Percentiles rank a stretch among this genome's conserved stretches.
These are phyloP conservation scores for Brenthis ino DNA, from an alignment of 2,888 invertebrate species.

Conservation along the genomic window DNA sequence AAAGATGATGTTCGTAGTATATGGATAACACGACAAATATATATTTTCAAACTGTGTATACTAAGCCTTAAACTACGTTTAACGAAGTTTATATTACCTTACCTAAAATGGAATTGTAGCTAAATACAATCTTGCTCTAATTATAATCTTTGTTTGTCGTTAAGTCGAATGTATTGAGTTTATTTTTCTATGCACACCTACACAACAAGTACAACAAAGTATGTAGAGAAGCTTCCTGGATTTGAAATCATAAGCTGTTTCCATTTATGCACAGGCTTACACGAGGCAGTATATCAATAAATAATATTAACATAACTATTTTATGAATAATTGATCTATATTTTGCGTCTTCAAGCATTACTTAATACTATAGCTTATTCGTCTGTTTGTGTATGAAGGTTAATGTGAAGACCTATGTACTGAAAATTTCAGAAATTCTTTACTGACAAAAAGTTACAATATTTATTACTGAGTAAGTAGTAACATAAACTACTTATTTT, in stretches of 20 bases:
- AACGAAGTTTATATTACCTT: constrained; percentile 6
- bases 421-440: too few species aligned
- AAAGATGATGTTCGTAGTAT: too few species aligned
- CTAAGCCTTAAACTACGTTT: neutral
- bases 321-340: neutral
- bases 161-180: constrained; percentile 4
- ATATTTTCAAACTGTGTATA: neutral
- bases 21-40: too few species aligned
- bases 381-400: too few species aligned
- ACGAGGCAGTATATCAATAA: constrained; percentile 3
- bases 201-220: neutral
- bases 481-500: too few species aligned
- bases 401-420: too few species aligned
- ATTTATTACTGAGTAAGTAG: too few species aligned
- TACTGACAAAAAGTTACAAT: too few species aligned
- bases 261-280: constrained; percentile 4
- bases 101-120: constrained; percentile 15
- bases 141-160: constrained; percentile 14
- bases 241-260: neutral
- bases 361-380: too few species aligned
- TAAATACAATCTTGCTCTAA: constrained; percentile 15
- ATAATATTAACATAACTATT: constrained; percentile 9
- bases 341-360: neutral
- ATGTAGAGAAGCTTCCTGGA: constrained; percentile 8
- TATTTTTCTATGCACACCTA: constrained; percentile 15